Base-by-base conservation (phyloP, 2,888 invertebrate species). In the Fabriciana adippe region DNA sequence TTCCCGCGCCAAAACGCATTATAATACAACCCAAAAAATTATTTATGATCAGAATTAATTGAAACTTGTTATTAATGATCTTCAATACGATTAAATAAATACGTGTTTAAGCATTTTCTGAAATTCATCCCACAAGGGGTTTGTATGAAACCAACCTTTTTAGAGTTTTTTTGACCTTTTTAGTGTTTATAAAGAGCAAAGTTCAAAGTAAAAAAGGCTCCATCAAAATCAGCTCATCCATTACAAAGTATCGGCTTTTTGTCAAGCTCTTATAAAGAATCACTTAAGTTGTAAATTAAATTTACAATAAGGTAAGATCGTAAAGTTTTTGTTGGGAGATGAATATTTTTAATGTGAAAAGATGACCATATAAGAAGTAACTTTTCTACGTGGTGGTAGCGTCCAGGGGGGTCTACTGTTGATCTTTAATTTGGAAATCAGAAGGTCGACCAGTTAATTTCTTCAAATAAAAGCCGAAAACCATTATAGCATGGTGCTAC, bases 271-370 rank as follows among this genome's bases (percentile, higher is more conserved):
- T 26, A 48, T 6, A 47, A 48, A n/a, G 8, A 13, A 59, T n/a
- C 45, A 21, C 6, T n/a, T 48, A 31, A 48, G 26, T 59, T 59
- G 59, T 59, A 59, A 59, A 59, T 59, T 48, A 31, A 59, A 59
- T 59, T 59, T 48, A 59, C 48, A 48, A 48, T 16, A 59, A 59
- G 59, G 26, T 13, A 59, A n/a, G 48, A 48, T 59, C 48, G 59
- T 48, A 59, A 48, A 59, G 26, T 59, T 59, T 59, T 59, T 59
- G 48, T n/a, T 13, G 0, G 5, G 13, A 59, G 48, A n/a, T 48
- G 59, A 4, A 59, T 59, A 48, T 59, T 59, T 48, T 59, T 59
- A 59, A 59, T 59, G 59, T 59, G 59, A 59, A 48, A 59, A 59
- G 59, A 59, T 48, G 59, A 59, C 59, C 59, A 59, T 48, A 59